A percentile compares a stretch with the other conserved stretches of the same genome.
These are phyloP conservation scores for Scartelaos histophorus DNA, from an alignment of 2,113 vertebrate genomes.

Conservation along the genomic window DNA sequence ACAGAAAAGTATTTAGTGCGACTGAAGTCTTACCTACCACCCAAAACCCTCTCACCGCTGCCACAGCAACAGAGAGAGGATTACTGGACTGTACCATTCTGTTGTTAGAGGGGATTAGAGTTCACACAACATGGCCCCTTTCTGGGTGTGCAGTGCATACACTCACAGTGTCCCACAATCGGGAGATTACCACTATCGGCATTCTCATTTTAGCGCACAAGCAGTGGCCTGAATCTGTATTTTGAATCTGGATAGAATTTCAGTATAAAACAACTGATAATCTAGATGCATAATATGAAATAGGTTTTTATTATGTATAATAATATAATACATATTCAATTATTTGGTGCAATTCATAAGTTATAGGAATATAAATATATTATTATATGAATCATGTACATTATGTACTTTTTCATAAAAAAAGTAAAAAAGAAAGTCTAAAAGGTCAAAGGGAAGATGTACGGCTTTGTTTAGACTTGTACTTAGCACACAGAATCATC, in stretches of 20 bases:
- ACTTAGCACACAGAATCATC: conserved; percentile 69
- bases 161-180: conserved; percentile 64
- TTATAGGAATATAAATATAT: too few species aligned
- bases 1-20: conserved; percentile 67
- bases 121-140: conserved; percentile 80
- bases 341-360: not conserved
- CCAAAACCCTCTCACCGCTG: conserved; percentile 83
- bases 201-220: conserved; percentile 67
- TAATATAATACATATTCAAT: not conserved
- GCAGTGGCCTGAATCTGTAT: conserved; percentile 38
- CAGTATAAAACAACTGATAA: not conserved
- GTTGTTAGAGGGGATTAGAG: conserved; percentile 83
- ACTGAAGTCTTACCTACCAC: conserved; percentile 76
- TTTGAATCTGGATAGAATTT: conserved; percentile 22
- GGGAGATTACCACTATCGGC: conserved; percentile 76
- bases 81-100: conserved; percentile 88
- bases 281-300: not conserved
- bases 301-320: not conserved
- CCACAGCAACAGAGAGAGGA: conserved; percentile 87
- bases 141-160: conserved; percentile 62
- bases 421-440: too few species aligned
- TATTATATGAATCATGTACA: too few species aligned
- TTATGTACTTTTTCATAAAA: too few species aligned
- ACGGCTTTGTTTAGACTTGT: conserved; percentile 62
- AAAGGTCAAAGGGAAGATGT: conserved; percentile 51